Conservation (phyloP, 2,888 invertebrate genomes). For the Nymphalis c-album region DNA sequence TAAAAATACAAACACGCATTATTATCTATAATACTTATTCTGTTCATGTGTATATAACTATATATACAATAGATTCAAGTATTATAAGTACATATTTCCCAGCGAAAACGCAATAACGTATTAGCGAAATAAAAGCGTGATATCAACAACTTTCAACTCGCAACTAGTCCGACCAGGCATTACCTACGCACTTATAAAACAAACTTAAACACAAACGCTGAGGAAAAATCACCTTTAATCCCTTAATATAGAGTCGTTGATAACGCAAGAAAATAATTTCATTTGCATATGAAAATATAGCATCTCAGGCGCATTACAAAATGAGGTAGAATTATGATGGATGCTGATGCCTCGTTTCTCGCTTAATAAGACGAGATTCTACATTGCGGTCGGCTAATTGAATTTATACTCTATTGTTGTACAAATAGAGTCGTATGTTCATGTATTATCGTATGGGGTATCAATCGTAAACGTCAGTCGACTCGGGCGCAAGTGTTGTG, state of each 20-base stretch:
- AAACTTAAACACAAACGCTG: conserved; percentile 39
- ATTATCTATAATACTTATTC: no score
- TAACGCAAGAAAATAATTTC: conserved; percentile 47
- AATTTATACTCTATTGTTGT: conserved; percentile 45
- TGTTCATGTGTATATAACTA: no score
- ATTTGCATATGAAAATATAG: conserved; percentile 67
- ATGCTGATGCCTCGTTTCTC: conserved; percentile 74
- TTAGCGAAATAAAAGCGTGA: conserved; percentile 58
- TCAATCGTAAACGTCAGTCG: conserved; percentile 52
- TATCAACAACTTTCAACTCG: conserved; percentile 60
- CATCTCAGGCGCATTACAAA: conserved; percentile 69
- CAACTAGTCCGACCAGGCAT: conserved; percentile 60
- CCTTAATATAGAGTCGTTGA: conserved; percentile 41
- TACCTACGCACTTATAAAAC: conserved; percentile 54
- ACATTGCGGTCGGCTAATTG: conserved; percentile 29
- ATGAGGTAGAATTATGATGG: conserved; percentile 80
- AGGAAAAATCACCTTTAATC: conserved; percentile 47
- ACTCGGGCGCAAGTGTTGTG: conserved; percentile 51
- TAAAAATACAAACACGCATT: no score
- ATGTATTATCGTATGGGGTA: conserved; percentile 39
- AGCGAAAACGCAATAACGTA: conserved; percentile 55
- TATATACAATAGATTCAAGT: background rate
- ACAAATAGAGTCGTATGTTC: conserved; percentile 23
- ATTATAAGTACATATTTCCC: conserved; percentile 26
- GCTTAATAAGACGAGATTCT: conserved; percentile 73